Evolutionary conservation across 2,797 vertebrate species (phyloP).

Genomic region (Heterohyrax brucei): DNA sequence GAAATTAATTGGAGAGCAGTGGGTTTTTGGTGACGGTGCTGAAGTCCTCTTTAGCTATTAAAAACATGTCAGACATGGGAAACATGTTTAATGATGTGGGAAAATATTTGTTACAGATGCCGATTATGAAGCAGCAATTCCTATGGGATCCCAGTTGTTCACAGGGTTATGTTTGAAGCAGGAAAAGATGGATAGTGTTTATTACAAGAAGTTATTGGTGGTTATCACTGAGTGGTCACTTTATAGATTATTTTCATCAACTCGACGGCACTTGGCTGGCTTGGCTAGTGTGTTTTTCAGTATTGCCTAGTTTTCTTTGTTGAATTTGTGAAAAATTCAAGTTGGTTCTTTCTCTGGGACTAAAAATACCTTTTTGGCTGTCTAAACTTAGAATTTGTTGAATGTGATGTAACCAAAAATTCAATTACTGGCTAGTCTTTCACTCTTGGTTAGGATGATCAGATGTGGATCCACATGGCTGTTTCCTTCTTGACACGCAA

Average conservation of each 20-base stretch:
- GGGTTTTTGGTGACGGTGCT: not conserved
- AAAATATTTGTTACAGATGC: not conserved
- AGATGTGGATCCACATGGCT: not conserved
- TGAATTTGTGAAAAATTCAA: constrained; percentile 5
- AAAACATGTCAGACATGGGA: constrained; percentile 25
- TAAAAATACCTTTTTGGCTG: not conserved
- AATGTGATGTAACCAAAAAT: not conserved
- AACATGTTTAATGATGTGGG: not conserved
- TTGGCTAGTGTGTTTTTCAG: not conserved
- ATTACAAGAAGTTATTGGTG: not conserved
- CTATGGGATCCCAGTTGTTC: not conserved
- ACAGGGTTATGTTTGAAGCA: not conserved
- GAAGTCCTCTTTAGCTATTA: not conserved
- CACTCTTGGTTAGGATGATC: not conserved
- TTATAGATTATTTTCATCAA: not conserved
- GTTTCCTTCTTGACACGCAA: not conserved
- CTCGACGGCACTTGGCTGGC: too few relatives aligned
- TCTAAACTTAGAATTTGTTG: not conserved
- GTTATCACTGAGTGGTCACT: not conserved
- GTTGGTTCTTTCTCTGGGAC: not conserved
- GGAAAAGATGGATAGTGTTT: not conserved
- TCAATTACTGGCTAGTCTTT: not conserved
- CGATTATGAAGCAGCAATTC: constrained; percentile 11
- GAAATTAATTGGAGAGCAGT: too few relatives aligned
- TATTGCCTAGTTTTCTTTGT: not conserved